These are phyloP conservation scores for Fregata magnificens DNA, from an alignment of 2,113 vertebrate genomes.

Conservation along the genomic window DNA sequence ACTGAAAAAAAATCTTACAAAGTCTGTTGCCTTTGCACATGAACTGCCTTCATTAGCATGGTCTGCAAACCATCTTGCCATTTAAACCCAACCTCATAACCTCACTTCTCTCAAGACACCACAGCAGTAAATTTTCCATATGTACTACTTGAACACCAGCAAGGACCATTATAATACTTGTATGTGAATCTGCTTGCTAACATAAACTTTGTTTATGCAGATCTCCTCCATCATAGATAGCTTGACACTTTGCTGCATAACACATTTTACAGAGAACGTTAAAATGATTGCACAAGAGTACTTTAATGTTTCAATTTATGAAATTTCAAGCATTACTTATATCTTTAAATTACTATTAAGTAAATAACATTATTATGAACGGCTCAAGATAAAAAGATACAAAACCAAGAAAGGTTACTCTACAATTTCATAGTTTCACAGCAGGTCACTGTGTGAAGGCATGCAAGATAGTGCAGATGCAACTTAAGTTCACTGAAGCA, in stretches of 20 bases:
- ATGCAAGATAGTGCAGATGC: neutral
- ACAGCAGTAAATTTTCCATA: neutral
- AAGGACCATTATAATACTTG: neutral
- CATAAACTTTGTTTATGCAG: neutral
- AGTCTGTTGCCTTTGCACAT: neutral
- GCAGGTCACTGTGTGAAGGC: neutral
- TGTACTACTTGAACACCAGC: neutral
- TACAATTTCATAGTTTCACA: neutral
- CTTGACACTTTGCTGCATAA: neutral
- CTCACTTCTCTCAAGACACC: neutral
- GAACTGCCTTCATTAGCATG: neutral
- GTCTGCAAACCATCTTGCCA: neutral
- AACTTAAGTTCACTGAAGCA: neutral
- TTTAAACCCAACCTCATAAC: neutral
- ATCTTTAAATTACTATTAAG: neutral
- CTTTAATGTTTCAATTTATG: neutral
- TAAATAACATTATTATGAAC: neutral
- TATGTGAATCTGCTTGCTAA: neutral
- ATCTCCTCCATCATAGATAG: neutral
- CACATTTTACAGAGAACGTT: neutral
- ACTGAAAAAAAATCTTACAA: neutral
- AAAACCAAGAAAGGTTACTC: neutral
- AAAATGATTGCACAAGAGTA: neutral
- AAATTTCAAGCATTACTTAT: neutral
- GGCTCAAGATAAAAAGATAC: neutral